Conservation (phyloP, 2,888 invertebrate genomes). For the Drosophila vallismaia region DNA sequence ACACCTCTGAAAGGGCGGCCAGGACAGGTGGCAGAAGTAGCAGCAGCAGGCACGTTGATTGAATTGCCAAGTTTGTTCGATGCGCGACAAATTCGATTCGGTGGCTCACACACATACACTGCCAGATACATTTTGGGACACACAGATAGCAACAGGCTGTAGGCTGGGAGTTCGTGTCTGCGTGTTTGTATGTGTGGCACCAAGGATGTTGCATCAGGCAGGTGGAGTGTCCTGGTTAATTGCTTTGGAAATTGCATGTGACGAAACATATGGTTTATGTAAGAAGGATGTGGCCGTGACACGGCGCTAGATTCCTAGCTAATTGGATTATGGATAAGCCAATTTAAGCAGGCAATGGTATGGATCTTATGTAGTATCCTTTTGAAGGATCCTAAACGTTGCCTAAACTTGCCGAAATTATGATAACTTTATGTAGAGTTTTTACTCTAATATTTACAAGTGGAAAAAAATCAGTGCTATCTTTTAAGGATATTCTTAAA, state of each 20-base stretch:
- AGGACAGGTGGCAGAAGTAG: conserved; percentile 9
- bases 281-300: conserved; percentile 46
- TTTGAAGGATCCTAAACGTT: not conserved
- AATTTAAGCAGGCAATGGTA: conserved; percentile 50
- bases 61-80: conserved; percentile 61
- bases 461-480: too few relatives aligned
- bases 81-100: conserved; percentile 50
- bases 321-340: conserved; percentile 68
- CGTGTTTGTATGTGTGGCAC: conserved; percentile 14
- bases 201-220: conserved; percentile 58
- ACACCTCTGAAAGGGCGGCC: not conserved
- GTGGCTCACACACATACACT: conserved; percentile 2
- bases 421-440: too few relatives aligned
- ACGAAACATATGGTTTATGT: conserved; percentile 49
- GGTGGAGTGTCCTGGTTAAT: conserved; percentile 62
- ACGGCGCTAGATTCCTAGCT: conserved; percentile 45
- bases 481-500: not conserved
- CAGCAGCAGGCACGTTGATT: conserved; percentile 55
- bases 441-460: too few relatives aligned
- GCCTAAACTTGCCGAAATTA: too few relatives aligned
- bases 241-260: conserved; percentile 74
- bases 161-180: too few relatives aligned
- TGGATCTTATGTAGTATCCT: not conserved
- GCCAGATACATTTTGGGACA: conserved; percentile 8
- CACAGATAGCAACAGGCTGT: conserved; percentile 42